A percentile compares a stretch with the other conserved stretches of the same genome.
Conservation (phyloP, 2,797 vertebrate genomes). For the Acrocephalus scirpaceus region DNA sequence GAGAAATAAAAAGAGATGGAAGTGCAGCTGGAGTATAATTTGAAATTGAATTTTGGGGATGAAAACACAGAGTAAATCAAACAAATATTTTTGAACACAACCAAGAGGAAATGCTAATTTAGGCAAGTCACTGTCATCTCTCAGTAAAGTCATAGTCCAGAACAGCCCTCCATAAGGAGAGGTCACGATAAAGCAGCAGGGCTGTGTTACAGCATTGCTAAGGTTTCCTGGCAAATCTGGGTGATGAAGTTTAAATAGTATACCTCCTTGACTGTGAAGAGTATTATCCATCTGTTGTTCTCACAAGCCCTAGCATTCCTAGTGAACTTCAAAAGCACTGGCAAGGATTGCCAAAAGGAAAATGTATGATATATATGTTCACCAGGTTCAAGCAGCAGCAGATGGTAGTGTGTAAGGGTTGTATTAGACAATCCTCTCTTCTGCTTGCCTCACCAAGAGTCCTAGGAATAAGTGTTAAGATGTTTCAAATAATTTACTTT, state of each 20-base stretch:
- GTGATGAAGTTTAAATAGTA: not conserved
- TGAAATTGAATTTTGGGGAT: not conserved
- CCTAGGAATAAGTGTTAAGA: not conserved
- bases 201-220: not conserved
- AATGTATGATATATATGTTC: not conserved
- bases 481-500: not conserved
- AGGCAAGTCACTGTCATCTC: not conserved
- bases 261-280: not conserved
- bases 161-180: not conserved
- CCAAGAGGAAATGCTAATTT: not conserved
- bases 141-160: not conserved
- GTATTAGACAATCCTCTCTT: not conserved
- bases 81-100: not conserved
- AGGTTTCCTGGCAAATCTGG: not conserved
- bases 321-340: not conserved
- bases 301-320: not conserved
- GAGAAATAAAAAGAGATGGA: not conserved
- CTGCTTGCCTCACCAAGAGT: not conserved
- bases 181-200: not conserved
- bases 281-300: slow-evolving; percentile 31
- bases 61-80: not conserved
- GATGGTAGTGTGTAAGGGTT: not conserved
- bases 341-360: not conserved
- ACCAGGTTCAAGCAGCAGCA: not conserved
- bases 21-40: not conserved